Base-by-base conservation (phyloP, 2,797 vertebrate species). In the Alcedo atthis region DNA sequence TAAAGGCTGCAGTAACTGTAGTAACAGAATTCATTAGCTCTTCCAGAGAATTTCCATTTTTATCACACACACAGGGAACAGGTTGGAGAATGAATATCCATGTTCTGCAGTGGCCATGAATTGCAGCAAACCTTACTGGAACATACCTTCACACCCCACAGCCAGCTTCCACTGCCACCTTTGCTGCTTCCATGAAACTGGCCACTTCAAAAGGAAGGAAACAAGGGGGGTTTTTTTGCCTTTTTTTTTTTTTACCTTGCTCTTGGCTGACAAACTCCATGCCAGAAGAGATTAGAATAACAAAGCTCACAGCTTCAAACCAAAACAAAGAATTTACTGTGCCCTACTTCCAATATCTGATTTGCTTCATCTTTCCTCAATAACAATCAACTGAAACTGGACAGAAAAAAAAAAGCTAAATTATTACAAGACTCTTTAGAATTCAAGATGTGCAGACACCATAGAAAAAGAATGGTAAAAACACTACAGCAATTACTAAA, bases 241-340 rank as follows among this genome's bases (percentile, higher is more conserved):
- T 12, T 9, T 21, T 45, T 42, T 28, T 33, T 13, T 15, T 51
- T 46, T 43, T 13, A 42, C 51, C 35, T 40, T 79, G 30, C 55
- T 95, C 67, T 40, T 48, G 46, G 46, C 91, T 93, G 70, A 85
- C 83, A 46, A 81, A 54, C 26, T 61, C 3, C 1, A 3, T 92
- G 93, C 51, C 58, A 71, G 37, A 85, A 85, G 33, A 75, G 15
- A 68, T 85, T 54, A 87, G 54, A 91, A 43, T 58, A 91, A 81
- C 54, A 87, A 57, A 75, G 59, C 68, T 82, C 68, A 59, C 40
- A 48, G 35, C 54, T 89, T 94, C 73, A 83, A 21, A 85, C 74
- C 57, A 68, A 66, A 54, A 49, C 66, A 64, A 3, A 68, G 57
- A 21, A 37, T 81, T 83, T 70, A 59, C 74, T 45, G 63, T 75